A percentile compares a stretch with the other conserved stretches of the same genome.
These are phyloP conservation scores for Sinodicranocentrus sp. DNA, from an alignment of 2,888 invertebrate species.

Conservation along the genomic window DNA sequence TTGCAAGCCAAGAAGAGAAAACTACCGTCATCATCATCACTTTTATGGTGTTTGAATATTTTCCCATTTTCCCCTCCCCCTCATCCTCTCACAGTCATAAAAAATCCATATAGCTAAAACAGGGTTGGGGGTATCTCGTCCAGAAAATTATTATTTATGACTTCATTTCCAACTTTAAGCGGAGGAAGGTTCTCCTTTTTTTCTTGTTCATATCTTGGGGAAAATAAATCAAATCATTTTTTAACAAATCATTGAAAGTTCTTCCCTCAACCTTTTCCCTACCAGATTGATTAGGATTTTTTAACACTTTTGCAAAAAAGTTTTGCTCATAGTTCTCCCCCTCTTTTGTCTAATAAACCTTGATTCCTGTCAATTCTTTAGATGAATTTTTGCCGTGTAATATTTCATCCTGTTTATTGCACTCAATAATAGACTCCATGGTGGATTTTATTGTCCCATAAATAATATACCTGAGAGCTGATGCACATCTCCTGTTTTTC, in stretches of 20 bases:
- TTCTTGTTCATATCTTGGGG: too few relatives aligned
- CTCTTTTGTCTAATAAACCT: slow-evolving; percentile 52
- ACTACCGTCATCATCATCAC: slow-evolving; percentile 30
- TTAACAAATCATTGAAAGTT: too few relatives aligned
- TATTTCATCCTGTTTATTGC: too few relatives aligned
- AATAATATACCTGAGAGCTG: background rate
- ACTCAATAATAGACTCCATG: background rate
- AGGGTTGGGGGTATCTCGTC: slow-evolving; percentile 2
- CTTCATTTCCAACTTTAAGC: slow-evolving; percentile 57
- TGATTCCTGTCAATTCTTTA: slow-evolving; percentile 56
- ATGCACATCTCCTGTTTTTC: slow-evolving; percentile 48
- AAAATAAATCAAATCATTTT: too few relatives aligned
- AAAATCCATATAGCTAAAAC: too few relatives aligned
- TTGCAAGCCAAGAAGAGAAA: too few relatives aligned
- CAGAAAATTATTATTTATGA: slow-evolving; percentile 65
- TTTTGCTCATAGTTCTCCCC: too few relatives aligned
- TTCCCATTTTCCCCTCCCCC: slow-evolving; percentile 17
- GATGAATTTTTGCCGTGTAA: too few relatives aligned
- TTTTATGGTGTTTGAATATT: slow-evolving; percentile 23
- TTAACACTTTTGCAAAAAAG: too few relatives aligned
- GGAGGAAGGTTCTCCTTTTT: too few relatives aligned
- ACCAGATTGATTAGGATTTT: too few relatives aligned
- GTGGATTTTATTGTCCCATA: background rate
- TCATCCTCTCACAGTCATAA: background rate
- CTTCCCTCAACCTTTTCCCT: too few relatives aligned